These are phyloP conservation scores for Phorcus lineatus DNA, from an alignment of 2,888 invertebrate genomes.

Conservation along the genomic window DNA sequence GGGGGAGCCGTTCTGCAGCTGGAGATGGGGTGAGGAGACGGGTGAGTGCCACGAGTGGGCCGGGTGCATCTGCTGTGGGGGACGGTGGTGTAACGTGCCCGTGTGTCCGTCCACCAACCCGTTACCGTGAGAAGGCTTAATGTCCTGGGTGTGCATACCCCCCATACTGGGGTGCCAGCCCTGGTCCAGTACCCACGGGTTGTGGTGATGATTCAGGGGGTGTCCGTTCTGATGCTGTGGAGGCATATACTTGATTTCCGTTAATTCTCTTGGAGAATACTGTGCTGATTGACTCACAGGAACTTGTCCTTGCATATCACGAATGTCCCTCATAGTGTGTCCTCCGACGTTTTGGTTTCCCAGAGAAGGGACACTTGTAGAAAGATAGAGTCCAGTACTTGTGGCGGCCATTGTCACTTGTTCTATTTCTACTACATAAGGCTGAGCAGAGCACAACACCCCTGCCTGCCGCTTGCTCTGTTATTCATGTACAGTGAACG, in stretches of 20 bases:
- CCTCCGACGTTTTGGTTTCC: conserved; percentile 79
- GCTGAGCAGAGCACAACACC: conserved; percentile 60
- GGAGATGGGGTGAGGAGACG: conserved; percentile 84
- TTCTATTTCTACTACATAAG: conserved; percentile 45
- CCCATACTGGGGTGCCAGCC: conserved; percentile 80
- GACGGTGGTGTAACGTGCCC: conserved; percentile 78
- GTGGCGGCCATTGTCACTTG: conserved; percentile 89
- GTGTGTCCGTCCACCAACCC: conserved; percentile 57
- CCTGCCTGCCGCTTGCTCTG: conserved; percentile 76
- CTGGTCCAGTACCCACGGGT: conserved; percentile 85
- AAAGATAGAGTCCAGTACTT: conserved; percentile 85
- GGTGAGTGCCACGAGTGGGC: conserved; percentile 94
- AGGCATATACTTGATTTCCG: conserved; percentile 95
- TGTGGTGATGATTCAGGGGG: conserved; percentile 79
- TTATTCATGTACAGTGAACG: conserved; percentile 78
- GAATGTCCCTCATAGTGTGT: conserved; percentile 36
- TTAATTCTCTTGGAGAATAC: conserved; percentile 69
- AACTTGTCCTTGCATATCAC: conserved; percentile 55
- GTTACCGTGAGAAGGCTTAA: conserved; percentile 71
- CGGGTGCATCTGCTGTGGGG: conserved; percentile 80
- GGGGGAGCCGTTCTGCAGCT: conserved; percentile 78
- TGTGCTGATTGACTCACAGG: conserved; percentile 67
- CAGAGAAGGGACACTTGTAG: conserved; percentile 86
- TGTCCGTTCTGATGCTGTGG: conserved; percentile 74
- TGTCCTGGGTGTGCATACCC: conserved; percentile 77